A percentile compares a stretch with the other conserved stretches of the same genome.
These are phyloP conservation scores for Thalassoma bifasciatum DNA, from an alignment of 2,113 vertebrate genomes.

Conservation along the genomic window DNA sequence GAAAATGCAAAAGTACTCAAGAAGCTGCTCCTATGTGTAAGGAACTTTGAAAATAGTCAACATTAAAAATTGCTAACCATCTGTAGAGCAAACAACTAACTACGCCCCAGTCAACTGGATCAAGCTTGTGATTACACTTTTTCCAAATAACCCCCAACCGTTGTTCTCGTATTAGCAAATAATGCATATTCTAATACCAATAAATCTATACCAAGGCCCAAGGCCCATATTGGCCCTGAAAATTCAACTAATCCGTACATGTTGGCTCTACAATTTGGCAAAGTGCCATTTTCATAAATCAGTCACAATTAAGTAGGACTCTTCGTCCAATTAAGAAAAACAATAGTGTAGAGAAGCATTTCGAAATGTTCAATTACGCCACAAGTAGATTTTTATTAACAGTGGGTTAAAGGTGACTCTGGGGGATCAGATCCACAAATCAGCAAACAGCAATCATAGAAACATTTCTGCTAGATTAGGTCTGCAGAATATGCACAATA, in stretches of 20 bases:
- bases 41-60: not conserved
- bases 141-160: no score
- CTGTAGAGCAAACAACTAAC: not conserved
- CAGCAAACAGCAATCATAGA: constrained; percentile 24
- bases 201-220: not conserved
- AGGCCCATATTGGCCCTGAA: not conserved
- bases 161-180: not conserved
- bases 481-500: constrained; percentile 30
- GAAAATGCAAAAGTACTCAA: no score
- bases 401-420: constrained; percentile 17
- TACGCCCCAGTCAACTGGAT: no score
- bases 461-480: constrained; percentile 41
- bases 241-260: not conserved
- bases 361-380: not conserved
- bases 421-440: constrained; percentile 38
- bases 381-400: constrained; percentile 14
- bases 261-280: not conserved
- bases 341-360: constrained; percentile 21
- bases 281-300: not conserved
- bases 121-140: no score
- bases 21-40: not conserved
- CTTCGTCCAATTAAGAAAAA: not conserved
- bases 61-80: not conserved
- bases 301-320: not conserved
- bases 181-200: not conserved